Evolutionary conservation across 2,888 invertebrate genomes (phyloP).

Genomic region (Palloptera scutellata): DNA sequence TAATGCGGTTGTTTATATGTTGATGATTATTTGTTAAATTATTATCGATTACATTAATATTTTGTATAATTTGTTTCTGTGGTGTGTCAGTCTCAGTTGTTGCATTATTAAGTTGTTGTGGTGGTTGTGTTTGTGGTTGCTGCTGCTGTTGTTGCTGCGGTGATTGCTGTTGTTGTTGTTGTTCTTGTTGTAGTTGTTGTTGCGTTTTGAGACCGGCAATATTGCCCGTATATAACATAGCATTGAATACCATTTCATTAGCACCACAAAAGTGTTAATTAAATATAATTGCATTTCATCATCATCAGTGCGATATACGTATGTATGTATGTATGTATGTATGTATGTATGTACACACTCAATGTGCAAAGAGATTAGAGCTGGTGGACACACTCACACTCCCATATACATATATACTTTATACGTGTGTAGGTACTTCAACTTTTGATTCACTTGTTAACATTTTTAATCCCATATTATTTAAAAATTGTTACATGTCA

Average conservation of each 20-base stretch:
- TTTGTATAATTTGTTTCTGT: not conserved
- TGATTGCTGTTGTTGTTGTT: constrained; percentile 42
- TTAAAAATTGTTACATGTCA: too few relatives aligned
- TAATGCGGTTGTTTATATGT: constrained; percentile 14
- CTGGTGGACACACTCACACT: too few relatives aligned
- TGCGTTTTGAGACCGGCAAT: constrained; percentile 52
- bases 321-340: too few relatives aligned
- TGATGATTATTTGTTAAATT: constrained; percentile 14
- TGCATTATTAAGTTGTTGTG: constrained; percentile 6
- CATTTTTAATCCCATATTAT: too few relatives aligned
- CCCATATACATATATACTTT: not conserved
- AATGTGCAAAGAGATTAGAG: too few relatives aligned
- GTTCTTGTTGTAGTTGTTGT: constrained; percentile 39
- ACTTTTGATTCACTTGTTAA: too few relatives aligned
- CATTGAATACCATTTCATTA: constrained; percentile 65
- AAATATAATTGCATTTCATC: constrained; percentile 44
- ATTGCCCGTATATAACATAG: constrained; percentile 65
- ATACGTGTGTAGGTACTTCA: constrained; percentile 4
- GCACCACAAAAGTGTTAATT: constrained; percentile 50
- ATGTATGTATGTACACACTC: too few relatives aligned
- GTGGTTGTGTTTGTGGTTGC: constrained; percentile 18
- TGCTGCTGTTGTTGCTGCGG: constrained; percentile 28
- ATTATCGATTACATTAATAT: constrained; percentile 21
- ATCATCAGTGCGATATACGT: constrained; percentile 8
- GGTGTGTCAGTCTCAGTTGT: not conserved